Conservation (phyloP, 2,113 vertebrate genomes). For the Clupea harengus region DNA sequence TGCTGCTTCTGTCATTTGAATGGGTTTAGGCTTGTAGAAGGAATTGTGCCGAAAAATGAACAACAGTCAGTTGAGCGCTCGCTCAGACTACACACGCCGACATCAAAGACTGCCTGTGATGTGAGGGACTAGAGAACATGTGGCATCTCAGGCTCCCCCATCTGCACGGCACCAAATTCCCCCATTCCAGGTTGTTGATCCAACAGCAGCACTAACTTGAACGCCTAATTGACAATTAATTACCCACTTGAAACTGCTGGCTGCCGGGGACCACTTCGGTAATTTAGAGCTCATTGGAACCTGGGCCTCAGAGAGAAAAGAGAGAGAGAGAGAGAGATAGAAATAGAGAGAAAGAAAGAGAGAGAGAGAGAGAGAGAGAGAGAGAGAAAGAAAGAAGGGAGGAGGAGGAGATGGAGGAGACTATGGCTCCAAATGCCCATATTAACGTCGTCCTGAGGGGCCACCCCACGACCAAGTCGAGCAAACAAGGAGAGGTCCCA, state of each 20-base stretch:
- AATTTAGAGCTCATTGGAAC: conserved; percentile 21
- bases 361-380: not conserved
- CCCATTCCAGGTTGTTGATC: conserved; percentile 18
- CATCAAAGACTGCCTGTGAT: conserved; percentile 7
- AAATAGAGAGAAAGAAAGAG: conserved; percentile 1
- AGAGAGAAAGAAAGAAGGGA: not conserved
- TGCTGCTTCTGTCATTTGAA: not conserved
- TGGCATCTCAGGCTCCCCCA: not conserved
- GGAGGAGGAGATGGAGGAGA: too few species aligned
- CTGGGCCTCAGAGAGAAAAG: not conserved
- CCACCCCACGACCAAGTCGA: not conserved
- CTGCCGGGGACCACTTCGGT: conserved; percentile 11
- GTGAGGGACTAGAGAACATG: not conserved
- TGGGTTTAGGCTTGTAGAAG: not conserved
- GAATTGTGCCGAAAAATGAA: not conserved
- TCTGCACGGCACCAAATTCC: not conserved
- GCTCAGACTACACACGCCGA: not conserved
- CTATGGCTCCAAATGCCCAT: not conserved
- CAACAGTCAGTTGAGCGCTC: not conserved
- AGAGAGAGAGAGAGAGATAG: not conserved
- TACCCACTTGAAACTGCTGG: conserved; percentile 8
- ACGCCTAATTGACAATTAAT: conserved; percentile 31
- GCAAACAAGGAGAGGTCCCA: not conserved
- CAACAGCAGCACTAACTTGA: not conserved
- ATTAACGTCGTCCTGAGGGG: not conserved